Conservation (phyloP, 2,113 vertebrate species). For the Bucco capensis region DNA sequence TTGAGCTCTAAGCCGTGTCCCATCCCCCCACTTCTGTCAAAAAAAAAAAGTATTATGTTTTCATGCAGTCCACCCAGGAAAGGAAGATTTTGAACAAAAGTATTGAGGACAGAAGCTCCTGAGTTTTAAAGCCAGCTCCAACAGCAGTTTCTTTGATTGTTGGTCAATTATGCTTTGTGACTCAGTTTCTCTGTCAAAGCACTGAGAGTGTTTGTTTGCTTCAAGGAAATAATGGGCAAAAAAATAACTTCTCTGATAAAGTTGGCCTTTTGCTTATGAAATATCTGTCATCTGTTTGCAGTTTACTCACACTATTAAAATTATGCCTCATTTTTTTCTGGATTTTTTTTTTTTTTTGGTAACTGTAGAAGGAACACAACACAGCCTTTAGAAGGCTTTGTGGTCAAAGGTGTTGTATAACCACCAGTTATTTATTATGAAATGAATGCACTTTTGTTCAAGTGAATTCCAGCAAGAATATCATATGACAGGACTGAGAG, state of each 20-base stretch:
- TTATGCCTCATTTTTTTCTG: background rate
- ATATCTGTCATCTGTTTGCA: background rate
- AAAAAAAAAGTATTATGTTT: background rate
- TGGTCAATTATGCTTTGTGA: background rate
- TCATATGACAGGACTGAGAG: slow-evolving; percentile 25
- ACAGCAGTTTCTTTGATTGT: background rate
- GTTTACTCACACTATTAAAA: background rate
- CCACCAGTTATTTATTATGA: slow-evolving; percentile 26
- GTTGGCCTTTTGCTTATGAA: background rate
- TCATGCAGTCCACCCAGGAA: background rate
- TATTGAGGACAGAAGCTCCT: background rate
- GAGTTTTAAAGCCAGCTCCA: background rate
- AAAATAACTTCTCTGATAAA: background rate
- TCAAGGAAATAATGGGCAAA: background rate
- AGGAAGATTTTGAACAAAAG: background rate
- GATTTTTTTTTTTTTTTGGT: background rate
- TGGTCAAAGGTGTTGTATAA: slow-evolving; percentile 48
- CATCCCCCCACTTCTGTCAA: background rate
- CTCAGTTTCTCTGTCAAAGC: background rate
- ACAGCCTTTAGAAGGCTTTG: background rate
- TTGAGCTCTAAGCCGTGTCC: background rate
- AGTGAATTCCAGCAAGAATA: slow-evolving; percentile 37
- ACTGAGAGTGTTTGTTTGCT: background rate
- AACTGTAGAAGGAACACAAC: background rate
- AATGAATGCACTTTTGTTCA: slow-evolving; percentile 32